A percentile compares a stretch with the other conserved stretches of the same genome.
These are phyloP conservation scores for Arion vulgaris DNA, from an alignment of 1,140 invertebrate genomes.

Conservation along the genomic window DNA sequence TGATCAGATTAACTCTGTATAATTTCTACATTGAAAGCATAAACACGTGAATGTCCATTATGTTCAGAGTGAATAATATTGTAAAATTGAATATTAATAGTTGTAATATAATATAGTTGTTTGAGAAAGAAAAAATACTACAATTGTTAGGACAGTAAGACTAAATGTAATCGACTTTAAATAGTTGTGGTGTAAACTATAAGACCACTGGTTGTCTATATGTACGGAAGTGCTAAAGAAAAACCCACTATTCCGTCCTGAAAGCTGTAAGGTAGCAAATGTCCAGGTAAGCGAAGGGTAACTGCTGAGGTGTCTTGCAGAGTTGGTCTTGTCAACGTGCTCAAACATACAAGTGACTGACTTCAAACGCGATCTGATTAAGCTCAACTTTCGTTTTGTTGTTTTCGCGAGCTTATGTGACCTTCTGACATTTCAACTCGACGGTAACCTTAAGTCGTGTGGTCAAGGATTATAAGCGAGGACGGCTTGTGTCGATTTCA, in stretches of 20 bases:
- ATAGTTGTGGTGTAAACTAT: background rate
- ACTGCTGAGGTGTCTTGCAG: background rate
- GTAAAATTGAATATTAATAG: no score
- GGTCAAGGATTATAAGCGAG: background rate
- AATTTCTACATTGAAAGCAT: no score
- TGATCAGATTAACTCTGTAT: no score
- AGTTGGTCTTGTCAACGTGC: background rate
- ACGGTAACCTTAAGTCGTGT: background rate
- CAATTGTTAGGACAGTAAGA: background rate
- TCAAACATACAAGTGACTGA: background rate
- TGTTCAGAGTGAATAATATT: no score
- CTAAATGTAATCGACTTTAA: background rate
- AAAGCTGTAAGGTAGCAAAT: background rate
- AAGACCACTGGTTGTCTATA: background rate
- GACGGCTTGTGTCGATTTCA: background rate
- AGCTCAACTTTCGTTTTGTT: background rate
- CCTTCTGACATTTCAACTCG: conserved; percentile 5
- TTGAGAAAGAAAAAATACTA: no score
- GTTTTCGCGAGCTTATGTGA: background rate
- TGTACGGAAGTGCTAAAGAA: background rate
- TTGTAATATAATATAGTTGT: no score
- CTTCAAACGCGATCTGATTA: conserved; percentile 9
- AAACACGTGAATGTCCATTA: no score
- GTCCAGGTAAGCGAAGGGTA: background rate
- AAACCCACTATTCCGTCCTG: background rate